Percentiles rank a stretch among this genome's conserved stretches.
phyloP scores from a whole-genome alignment of 2,113 vertebrate species.

The Corapipo altera region DNA sequence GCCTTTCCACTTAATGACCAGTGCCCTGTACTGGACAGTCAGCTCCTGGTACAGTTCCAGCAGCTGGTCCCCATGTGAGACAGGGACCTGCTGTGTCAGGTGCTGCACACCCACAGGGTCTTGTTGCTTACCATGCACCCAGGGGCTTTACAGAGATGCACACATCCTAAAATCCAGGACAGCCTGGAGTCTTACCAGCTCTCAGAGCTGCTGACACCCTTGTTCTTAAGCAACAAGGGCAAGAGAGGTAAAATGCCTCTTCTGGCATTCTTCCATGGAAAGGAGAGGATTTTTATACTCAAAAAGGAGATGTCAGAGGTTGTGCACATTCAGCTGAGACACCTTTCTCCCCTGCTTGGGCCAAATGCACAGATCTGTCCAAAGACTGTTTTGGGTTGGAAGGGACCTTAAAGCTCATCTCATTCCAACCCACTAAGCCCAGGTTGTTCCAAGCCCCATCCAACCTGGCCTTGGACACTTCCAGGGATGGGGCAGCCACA shows the following conservation, averaged over 20 bases:
- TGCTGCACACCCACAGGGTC: background rate
- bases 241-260: background rate
- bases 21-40: background rate
- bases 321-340: background rate
- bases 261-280: background rate
- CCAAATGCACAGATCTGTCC: background rate
- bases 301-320: background rate
- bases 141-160: background rate
- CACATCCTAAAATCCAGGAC: background rate
- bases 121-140: accelerated
- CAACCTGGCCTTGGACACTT: background rate
- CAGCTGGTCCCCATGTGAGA: background rate
- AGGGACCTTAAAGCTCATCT: background rate
- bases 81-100: background rate
- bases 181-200: background rate
- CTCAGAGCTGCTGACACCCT: background rate
- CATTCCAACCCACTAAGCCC: background rate
- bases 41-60: background rate
- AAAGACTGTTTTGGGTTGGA: background rate
- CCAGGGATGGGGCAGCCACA: background rate
- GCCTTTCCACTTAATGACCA: background rate
- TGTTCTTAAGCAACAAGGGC: background rate
- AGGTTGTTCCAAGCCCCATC: background rate
- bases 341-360: background rate
- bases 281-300: background rate